Base-by-base conservation (phyloP, 2,888 invertebrate genomes). In the Agriotes lineatus region DNA sequence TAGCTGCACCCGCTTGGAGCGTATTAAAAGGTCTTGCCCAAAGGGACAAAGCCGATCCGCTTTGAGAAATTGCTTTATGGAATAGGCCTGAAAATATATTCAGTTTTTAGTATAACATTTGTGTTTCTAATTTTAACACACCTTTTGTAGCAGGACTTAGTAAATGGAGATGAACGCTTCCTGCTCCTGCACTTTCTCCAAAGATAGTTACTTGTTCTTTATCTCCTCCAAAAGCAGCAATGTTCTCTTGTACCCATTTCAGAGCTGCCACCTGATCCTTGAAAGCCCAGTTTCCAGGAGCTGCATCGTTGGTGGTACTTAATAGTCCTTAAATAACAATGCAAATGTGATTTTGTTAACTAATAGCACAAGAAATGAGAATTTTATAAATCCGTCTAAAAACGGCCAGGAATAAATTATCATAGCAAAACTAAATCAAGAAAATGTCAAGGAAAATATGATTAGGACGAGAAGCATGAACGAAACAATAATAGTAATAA, bases 231-330 rank as follows among this genome's bases (percentile, higher is more conserved):
- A 87, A 87, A 30, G 72, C 65, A 1, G 71, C 74, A 39, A 87
- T 87, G 67, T 87, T 83, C 0, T 81, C 78, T 45, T 85, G 80
- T 1, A 87, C 83, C 86, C 86, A 87, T 70, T 82, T 82, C 35
- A 87, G 72, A 0, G 83, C 86, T 16, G 83, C 70, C 9, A 83
- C 80, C 77, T 87, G 87, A 79, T 87, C 87, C 76, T 87, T 87
- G 0, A 87, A 75, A 0, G 82, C 87, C 72, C 84, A 86, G 71
- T 87, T 87, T 0, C 87, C 87, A 0, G 86, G 83, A 58, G 86
- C 83, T 9, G 77, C 80, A 0, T 81, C 79, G 67, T 87, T 87
- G 7, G 83, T 78, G 0, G 87, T 86, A 37, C 85, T 85, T 1
- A 86, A 79, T 61, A 86, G 86, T 0, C 86, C 86, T 83, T 37